A percentile compares a stretch with the other conserved stretches of the same genome.
Evolutionary conservation across 2,888 invertebrate genomes (phyloP).

Genomic region (Cerastis leucographa): DNA sequence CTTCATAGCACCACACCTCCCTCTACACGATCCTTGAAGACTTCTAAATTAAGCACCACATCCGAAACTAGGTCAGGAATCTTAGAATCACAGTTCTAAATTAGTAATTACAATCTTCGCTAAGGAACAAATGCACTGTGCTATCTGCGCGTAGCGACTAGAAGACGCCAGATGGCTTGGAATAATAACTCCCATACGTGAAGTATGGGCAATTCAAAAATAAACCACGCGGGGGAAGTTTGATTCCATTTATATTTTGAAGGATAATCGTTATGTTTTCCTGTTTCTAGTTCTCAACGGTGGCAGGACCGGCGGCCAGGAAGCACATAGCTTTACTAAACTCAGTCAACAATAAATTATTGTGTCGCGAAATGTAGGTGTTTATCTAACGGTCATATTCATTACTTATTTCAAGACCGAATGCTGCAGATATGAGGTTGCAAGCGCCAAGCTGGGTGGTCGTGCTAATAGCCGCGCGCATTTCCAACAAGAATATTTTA

Average conservation of each 20-base stretch:
- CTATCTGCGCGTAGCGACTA: conserved; percentile 73
- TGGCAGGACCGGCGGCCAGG: conserved; percentile 60
- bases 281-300: conserved; percentile 66
- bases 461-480: conserved; percentile 34
- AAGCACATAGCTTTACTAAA: conserved; percentile 57
- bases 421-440: conserved; percentile 54
- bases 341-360: conserved; percentile 57
- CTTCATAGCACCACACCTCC: conserved; percentile 78
- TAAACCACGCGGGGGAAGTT: conserved; percentile 87
- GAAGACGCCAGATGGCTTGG: conserved; percentile 80
- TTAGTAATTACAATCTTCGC: conserved; percentile 70
- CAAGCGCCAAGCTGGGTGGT: conserved; percentile 39
- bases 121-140: conserved; percentile 71
- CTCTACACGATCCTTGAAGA: conserved; percentile 74
- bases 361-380: conserved; percentile 64
- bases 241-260: conserved; percentile 83
- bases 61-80: conserved; percentile 83
- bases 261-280: conserved; percentile 75
- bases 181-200: conserved; percentile 86
- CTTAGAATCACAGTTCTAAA: conserved; percentile 71
- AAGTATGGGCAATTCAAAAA: conserved; percentile 80
- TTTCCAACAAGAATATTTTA: conserved; percentile 42
- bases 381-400: conserved; percentile 64
- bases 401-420: conserved; percentile 53
- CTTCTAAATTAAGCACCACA: conserved; percentile 78